Evolutionary conservation across 1,140 invertebrate genomes (phyloP).

Genomic region (Ruditapes philippinarum): DNA sequence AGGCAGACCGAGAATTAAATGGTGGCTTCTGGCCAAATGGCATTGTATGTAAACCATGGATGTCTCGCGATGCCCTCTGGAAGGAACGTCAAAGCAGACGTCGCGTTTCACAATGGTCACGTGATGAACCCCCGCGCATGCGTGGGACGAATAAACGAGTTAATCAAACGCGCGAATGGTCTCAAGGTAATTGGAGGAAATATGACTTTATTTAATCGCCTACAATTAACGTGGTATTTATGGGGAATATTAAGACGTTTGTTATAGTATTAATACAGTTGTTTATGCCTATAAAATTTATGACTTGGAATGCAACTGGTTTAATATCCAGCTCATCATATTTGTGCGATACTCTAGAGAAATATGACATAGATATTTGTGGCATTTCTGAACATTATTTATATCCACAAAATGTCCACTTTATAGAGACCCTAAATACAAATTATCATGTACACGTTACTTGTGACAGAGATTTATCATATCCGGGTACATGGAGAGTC

Average conservation of each 20-base stretch:
- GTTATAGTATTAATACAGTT: too few species aligned
- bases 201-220: too few species aligned
- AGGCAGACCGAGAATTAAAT: background rate
- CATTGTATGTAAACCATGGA: background rate
- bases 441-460: background rate
- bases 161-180: too few species aligned
- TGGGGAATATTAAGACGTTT: too few species aligned
- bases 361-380: background rate
- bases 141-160: too few species aligned
- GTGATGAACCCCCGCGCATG: too few species aligned
- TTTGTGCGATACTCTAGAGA: background rate
- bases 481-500: background rate
- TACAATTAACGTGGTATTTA: too few species aligned
- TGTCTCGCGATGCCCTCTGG: background rate
- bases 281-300: background rate
- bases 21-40: background rate
- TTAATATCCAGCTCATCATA: background rate
- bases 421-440: background rate
- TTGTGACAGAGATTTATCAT: background rate
- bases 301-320: conserved; percentile 21
- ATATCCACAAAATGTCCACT: background rate
- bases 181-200: too few species aligned
- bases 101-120: too few species aligned
- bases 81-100: too few species aligned
- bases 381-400: conserved; percentile 23